A percentile compares a stretch with the other conserved stretches of the same genome.
These are phyloP conservation scores for Corvus hawaiiensis DNA, from an alignment of 2,113 vertebrate species.

Conservation along the genomic window DNA sequence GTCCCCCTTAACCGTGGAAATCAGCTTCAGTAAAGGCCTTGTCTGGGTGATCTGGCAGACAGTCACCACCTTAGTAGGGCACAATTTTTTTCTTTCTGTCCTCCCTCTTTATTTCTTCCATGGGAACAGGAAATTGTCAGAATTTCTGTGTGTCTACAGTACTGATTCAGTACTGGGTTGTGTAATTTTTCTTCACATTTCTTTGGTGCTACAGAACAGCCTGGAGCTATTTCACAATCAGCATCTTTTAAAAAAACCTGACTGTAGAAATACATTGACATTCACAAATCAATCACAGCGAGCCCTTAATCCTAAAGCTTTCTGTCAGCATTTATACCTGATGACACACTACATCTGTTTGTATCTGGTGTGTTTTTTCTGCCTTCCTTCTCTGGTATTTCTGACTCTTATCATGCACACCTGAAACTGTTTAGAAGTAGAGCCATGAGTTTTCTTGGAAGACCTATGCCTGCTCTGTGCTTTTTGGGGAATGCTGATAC, in stretches of 20 bases:
- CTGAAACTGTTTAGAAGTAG: neutral
- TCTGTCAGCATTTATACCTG: neutral
- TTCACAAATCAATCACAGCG: neutral
- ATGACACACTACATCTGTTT: neutral
- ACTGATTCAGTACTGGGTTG: neutral
- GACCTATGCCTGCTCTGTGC: neutral
- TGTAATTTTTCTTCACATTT: conserved; percentile 20
- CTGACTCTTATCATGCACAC: neutral
- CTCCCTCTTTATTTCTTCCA: neutral
- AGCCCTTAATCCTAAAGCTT: neutral
- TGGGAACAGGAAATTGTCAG: neutral
- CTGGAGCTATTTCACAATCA: neutral
- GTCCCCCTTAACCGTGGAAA: neutral
- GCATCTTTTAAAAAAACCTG: neutral
- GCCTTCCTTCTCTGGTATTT: neutral
- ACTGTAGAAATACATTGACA: neutral
- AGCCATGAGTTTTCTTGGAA: neutral
- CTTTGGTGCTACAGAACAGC: conserved; percentile 6
- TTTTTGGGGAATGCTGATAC: neutral
- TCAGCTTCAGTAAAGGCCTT: neutral
- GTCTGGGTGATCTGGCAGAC: neutral
- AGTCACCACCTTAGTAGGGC: neutral
- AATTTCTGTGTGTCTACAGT: neutral
- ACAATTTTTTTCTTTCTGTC: neutral
- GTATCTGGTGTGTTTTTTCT: neutral